Percentiles rank a stretch among this genome's conserved stretches.
Conservation (phyloP, 1,140 invertebrate genomes). For the Anastatus disparis region DNA sequence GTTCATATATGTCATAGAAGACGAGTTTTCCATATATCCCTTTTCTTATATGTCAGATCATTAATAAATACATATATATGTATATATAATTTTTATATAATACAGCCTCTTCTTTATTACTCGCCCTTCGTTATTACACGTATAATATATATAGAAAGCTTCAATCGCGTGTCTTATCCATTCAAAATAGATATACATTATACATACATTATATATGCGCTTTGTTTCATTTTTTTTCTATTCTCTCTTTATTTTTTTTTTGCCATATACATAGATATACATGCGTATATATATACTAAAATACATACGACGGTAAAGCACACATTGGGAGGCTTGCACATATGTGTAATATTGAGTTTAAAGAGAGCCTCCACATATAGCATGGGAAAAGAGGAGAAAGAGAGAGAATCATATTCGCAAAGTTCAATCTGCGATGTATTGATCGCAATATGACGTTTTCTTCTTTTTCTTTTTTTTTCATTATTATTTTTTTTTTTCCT, state of each 20-base stretch:
- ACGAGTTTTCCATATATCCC: not conserved
- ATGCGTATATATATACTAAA: not conserved
- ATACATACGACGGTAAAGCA: not conserved
- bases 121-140: too few relatives aligned
- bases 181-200: constrained; percentile 23
- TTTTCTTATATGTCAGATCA: not conserved
- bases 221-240: too few relatives aligned
- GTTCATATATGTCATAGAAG: too few relatives aligned
- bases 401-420: not conserved
- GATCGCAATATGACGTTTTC: constrained; percentile 10
- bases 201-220: not conserved
- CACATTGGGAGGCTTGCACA: not conserved
- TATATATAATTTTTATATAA: not conserved
- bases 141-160: not conserved
- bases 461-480: too few relatives aligned
- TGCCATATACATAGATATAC: constrained; percentile 2
- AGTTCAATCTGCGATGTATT: constrained; percentile 14
- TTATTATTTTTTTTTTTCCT: too few relatives aligned
- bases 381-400: too few relatives aligned
- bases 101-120: constrained; percentile 21
- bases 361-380: too few relatives aligned
- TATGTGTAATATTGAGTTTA: too few relatives aligned
- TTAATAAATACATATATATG: not conserved
- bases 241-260: not conserved
- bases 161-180: constrained; percentile 4